Percentiles rank a stretch among this genome's conserved stretches.
phyloP scores from a whole-genome alignment of 2,797 vertebrate species.

The Lepilemur ruficaudatus region DNA sequence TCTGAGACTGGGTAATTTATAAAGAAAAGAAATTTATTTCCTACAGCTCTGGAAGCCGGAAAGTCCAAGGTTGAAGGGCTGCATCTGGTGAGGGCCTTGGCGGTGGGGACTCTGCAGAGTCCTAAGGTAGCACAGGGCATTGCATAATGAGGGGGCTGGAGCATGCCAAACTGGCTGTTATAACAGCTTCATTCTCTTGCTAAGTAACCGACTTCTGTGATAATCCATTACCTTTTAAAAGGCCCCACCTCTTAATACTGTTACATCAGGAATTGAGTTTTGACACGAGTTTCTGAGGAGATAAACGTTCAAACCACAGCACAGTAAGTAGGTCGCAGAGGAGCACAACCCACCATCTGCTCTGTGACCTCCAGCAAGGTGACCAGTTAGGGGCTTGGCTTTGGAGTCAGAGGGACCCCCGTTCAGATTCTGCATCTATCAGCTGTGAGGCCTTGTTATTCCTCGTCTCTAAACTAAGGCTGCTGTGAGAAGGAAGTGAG shows the following conservation, averaged over 20 bases:
- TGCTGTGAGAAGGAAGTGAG: not conserved
- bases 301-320: too few relatives aligned
- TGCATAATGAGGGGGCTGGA: not conserved
- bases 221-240: not conserved
- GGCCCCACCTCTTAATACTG: not conserved
- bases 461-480: not conserved
- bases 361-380: not conserved
- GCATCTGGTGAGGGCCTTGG: not conserved
- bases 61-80: not conserved
- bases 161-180: not conserved
- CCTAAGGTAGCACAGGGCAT: not conserved
- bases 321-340: too few relatives aligned
- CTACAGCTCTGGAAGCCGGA: not conserved
- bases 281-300: too few relatives aligned
- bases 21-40: not conserved
- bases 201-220: not conserved
- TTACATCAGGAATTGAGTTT: not conserved
- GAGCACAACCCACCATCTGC: not conserved
- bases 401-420: not conserved
- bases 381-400: not conserved
- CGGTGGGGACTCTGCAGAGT: not conserved
- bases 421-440: not conserved
- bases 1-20: not conserved
- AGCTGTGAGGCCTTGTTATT: not conserved
- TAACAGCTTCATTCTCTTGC: not conserved